These are phyloP conservation scores for Tipula unca DNA, from an alignment of 2,888 invertebrate species.

Conservation along the genomic window DNA sequence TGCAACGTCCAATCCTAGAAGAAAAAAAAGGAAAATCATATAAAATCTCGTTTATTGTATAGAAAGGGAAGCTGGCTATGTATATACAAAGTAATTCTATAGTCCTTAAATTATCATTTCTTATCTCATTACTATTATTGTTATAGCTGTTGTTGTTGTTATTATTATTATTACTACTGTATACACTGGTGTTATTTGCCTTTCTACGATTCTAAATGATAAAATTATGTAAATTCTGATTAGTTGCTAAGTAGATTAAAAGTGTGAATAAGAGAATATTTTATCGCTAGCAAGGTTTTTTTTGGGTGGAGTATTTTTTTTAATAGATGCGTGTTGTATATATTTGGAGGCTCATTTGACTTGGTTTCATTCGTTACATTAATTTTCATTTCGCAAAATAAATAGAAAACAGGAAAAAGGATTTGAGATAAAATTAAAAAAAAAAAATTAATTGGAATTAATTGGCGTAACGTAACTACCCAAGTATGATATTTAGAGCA, in stretches of 20 bases:
- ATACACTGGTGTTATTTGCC: neutral
- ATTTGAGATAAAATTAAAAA: neutral
- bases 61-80: neutral
- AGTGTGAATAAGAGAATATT: neutral
- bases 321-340: neutral
- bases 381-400: neutral
- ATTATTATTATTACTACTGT: neutral
- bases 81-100: neutral
- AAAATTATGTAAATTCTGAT: constrained; percentile 14
- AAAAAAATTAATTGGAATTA: neutral
- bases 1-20: constrained; percentile 80
- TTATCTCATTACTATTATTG: neutral
- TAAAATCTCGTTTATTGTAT: neutral
- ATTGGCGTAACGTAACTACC: neutral
- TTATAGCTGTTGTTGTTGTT: neutral
- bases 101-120: neutral
- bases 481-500: neutral
- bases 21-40: neutral
- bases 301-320: neutral
- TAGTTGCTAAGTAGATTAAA: constrained; percentile 14
- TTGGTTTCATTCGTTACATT: neutral
- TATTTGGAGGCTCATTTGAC: neutral
- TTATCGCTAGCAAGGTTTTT: neutral
- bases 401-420: neutral
- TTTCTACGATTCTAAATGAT: neutral